Percentiles rank a stretch among this genome's conserved stretches.
Evolutionary conservation across 2,113 vertebrate genomes (phyloP).

Genomic region (Trematomus loennbergii): DNA sequence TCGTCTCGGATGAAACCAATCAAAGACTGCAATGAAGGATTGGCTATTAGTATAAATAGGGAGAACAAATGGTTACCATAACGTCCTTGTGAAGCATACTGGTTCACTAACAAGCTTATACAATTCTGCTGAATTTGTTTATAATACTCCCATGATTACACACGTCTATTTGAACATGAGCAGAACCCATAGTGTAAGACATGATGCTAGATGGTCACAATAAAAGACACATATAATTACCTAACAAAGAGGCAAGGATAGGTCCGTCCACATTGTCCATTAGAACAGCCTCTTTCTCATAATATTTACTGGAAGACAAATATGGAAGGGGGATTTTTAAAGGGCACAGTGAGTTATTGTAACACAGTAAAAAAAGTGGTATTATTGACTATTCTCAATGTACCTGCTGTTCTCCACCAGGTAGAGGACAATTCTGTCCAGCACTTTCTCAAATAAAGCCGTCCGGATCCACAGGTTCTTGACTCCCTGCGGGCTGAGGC

Average conservation of each 20-base stretch:
- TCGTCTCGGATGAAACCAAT: background rate
- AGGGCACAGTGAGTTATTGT: background rate
- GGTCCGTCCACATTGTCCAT: slow-evolving; percentile 98
- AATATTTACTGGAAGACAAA: slow-evolving; percentile 91
- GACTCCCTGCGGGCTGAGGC: slow-evolving; percentile 88
- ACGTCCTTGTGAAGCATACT: background rate
- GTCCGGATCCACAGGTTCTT: slow-evolving; percentile 97
- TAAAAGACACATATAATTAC: slow-evolving; percentile 78
- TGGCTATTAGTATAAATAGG: background rate
- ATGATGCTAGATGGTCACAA: background rate
- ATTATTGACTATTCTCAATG: slow-evolving; percentile 3
- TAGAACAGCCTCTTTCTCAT: slow-evolving; percentile 95
- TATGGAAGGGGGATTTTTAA: background rate
- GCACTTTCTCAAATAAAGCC: slow-evolving; percentile 94
- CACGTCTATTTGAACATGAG: slow-evolving; percentile 1
- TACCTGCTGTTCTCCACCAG: slow-evolving; percentile 98
- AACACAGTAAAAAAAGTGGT: background rate
- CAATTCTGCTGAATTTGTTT: background rate
- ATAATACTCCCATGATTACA: background rate
- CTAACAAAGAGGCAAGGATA: slow-evolving; percentile 94
- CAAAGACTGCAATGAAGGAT: no score
- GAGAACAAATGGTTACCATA: background rate
- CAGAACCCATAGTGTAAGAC: background rate
- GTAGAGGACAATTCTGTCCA: slow-evolving; percentile 97
- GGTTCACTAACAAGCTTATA: background rate